phyloP scores from a whole-genome alignment of 2,888 invertebrate species.

The Prosapia bicincta region DNA sequence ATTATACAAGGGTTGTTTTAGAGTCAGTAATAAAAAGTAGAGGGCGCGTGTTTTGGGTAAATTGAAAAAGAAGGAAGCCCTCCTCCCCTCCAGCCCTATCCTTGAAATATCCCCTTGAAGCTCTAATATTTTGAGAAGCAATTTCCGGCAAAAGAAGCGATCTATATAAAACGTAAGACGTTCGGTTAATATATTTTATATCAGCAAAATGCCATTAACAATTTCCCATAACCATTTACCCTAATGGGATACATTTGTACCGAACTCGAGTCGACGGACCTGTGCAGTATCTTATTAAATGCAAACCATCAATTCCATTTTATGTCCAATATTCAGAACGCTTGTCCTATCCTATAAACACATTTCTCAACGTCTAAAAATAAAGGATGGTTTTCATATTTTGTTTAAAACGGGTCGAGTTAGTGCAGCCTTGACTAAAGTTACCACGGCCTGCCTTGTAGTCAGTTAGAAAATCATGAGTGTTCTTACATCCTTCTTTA shows the following conservation, averaged over 20 bases:
- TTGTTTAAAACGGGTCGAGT: no score
- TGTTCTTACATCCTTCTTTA: no score
- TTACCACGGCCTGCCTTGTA: no score
- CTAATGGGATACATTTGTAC: not conserved
- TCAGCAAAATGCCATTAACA: not conserved
- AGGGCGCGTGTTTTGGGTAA: constrained; percentile 15
- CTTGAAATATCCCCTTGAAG: not conserved
- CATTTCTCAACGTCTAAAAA: not conserved
- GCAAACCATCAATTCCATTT: not conserved
- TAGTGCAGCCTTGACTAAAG: no score
- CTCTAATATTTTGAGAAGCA: constrained; percentile 9
- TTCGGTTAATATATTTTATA: not conserved
- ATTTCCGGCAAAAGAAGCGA: constrained; percentile 10
- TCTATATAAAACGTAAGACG: constrained; percentile 6
- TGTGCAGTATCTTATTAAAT: not conserved
- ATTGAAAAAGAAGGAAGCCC: constrained; percentile 9
- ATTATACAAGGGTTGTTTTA: constrained; percentile 12
- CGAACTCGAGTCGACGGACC: not conserved
- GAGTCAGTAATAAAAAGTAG: constrained; percentile 11
- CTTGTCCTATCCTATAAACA: not conserved
- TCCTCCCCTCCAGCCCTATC: not conserved
- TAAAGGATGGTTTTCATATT: not conserved
- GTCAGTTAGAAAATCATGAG: no score
- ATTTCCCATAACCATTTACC: not conserved
- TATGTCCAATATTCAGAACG: not conserved